A percentile compares a stretch with the other conserved stretches of the same genome.
Conservation (phyloP, 1,140 invertebrate genomes). For the Diorhabda sublineata region DNA sequence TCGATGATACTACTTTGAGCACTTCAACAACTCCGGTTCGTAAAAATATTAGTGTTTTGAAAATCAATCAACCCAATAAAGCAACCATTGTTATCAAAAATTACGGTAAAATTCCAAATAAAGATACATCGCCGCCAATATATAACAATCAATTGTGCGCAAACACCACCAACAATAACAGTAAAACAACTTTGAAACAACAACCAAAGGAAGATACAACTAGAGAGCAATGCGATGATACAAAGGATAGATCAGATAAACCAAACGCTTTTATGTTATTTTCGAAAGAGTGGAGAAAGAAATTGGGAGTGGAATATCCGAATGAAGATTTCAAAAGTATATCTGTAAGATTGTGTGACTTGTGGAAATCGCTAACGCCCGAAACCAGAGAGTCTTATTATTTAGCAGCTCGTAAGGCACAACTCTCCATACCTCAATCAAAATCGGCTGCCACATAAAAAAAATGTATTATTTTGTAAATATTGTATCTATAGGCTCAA, state of each 20-base stretch:
- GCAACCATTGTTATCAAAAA: neutral
- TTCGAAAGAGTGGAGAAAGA: conserved; percentile 51
- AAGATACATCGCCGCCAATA: neutral
- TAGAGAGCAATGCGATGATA: neutral
- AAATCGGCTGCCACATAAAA: no score
- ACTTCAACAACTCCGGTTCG: neutral
- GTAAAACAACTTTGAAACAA: neutral
- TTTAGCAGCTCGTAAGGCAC: conserved; percentile 35
- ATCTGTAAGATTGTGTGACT: conserved; percentile 50
- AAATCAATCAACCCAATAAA: neutral
- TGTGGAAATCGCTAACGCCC: conserved; percentile 51
- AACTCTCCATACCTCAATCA: neutral
- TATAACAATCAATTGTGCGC: no score
- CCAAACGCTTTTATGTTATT: conserved; percentile 57
- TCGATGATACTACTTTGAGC: neutral
- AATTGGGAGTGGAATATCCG: conserved; percentile 49
- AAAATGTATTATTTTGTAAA: no score
- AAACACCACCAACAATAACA: neutral
- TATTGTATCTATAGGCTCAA: no score
- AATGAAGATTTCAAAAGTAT: conserved; percentile 53
- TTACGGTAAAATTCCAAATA: neutral
- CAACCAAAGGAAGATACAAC: neutral
- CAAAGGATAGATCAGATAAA: conserved; percentile 38
- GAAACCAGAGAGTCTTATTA: conserved; percentile 50
- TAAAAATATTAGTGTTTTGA: neutral